phyloP scores from a whole-genome alignment of 2,113 vertebrate species.

The Gadus chalcogrammus region DNA sequence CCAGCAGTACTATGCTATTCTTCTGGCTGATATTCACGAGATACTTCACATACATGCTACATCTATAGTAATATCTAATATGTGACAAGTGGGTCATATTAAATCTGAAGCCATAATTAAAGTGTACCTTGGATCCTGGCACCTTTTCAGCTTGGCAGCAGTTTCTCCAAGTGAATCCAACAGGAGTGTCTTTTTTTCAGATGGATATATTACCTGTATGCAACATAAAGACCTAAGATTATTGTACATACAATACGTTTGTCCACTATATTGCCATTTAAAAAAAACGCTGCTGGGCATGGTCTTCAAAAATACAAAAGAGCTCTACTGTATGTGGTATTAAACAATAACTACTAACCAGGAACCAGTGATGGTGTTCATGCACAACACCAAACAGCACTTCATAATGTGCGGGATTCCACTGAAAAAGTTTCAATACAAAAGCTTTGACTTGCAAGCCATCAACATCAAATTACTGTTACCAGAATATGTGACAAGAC shows the following conservation, averaged over 20 bases:
- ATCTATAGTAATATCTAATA: not conserved
- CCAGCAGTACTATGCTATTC: not conserved
- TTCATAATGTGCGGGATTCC: no score
- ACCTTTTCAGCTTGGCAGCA: not conserved
- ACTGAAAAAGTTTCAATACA: slow-evolving; percentile 1
- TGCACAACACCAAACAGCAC: no score
- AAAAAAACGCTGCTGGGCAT: not conserved
- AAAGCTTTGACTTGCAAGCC: slow-evolving; percentile 7
- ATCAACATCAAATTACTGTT: slow-evolving; percentile 7
- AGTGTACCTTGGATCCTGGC: not conserved
- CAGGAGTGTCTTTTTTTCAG: no score
- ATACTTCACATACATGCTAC: not conserved
- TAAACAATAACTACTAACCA: no score
- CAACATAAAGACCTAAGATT: slow-evolving; percentile 2
- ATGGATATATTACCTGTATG: not conserved
- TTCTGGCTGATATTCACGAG: not conserved
- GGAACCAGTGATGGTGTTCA: no score
- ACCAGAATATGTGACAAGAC: slow-evolving; percentile 1
- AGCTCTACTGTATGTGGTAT: not conserved
- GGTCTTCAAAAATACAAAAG: not conserved
- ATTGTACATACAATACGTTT: not conserved
- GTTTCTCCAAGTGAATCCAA: slow-evolving; percentile 1
- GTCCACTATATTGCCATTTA: not conserved
- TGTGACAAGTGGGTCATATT: not conserved
- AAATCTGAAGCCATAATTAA: not conserved